Conservation (phyloP, 1,140 invertebrate genomes). For the Antheraea pernyi region DNA sequence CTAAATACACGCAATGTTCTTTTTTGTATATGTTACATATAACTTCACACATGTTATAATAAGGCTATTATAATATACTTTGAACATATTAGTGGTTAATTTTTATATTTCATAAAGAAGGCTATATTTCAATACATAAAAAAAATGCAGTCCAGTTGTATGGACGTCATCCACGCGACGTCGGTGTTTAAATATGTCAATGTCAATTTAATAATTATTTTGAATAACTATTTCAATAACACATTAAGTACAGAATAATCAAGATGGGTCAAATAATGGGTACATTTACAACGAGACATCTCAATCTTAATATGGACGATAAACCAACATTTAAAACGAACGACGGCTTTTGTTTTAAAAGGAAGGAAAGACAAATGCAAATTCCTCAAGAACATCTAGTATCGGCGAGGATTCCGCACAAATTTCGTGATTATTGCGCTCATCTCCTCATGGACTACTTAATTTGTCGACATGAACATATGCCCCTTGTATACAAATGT, state of each 20-base stretch:
- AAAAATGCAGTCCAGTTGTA: too few species aligned
- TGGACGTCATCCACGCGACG: too few species aligned
- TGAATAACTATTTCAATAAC: neutral
- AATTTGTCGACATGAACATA: slow-evolving; percentile 83
- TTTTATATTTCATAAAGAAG: too few species aligned
- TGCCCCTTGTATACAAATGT: slow-evolving; percentile 85
- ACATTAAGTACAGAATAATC: neutral
- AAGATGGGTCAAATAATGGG: slow-evolving; percentile 62
- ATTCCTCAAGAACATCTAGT: slow-evolving; percentile 89
- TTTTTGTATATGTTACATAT: too few species aligned
- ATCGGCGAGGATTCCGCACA: slow-evolving; percentile 83
- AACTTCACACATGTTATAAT: too few species aligned
- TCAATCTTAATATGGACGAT: slow-evolving; percentile 79
- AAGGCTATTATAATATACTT: too few species aligned
- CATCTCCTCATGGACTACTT: slow-evolving; percentile 84
- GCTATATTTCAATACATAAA: too few species aligned
- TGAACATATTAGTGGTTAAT: too few species aligned
- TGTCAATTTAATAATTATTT: neutral
- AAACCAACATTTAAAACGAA: slow-evolving; percentile 85
- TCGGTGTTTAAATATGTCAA: neutral
- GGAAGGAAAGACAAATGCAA: slow-evolving; percentile 82
- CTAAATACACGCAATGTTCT: too few species aligned
- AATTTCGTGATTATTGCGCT: slow-evolving; percentile 91
- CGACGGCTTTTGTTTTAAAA: slow-evolving; percentile 85
- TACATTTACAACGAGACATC: slow-evolving; percentile 60